Evolutionary conservation across 2,888 invertebrate genomes (phyloP).

Genomic region (Acleris holmiana): DNA sequence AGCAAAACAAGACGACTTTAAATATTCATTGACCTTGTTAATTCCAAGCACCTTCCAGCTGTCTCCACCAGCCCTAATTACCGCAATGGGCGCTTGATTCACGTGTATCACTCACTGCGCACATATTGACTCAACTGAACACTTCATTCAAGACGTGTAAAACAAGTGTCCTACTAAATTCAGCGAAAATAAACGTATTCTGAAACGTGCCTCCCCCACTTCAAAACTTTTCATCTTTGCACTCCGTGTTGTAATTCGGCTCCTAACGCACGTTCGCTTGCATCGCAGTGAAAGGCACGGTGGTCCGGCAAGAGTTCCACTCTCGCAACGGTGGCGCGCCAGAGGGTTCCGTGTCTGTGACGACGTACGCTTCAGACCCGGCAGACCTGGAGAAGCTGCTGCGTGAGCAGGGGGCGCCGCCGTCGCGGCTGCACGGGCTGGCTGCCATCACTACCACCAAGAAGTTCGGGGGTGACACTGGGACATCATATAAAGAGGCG

Average conservation of each 20-base stretch:
- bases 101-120: slow-evolving; percentile 40
- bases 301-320: slow-evolving; percentile 87
- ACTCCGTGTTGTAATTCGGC: slow-evolving; percentile 43
- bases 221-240: slow-evolving; percentile 3
- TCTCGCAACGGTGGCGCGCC: slow-evolving; percentile 88
- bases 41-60: background rate
- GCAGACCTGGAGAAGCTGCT: slow-evolving; percentile 78
- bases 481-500: slow-evolving; percentile 63
- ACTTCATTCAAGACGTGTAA: background rate
- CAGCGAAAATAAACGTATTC: slow-evolving; percentile 1
- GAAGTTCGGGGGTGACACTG: slow-evolving; percentile 75
- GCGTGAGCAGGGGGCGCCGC: slow-evolving; percentile 64
- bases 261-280: slow-evolving; percentile 36
- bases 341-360: slow-evolving; percentile 87
- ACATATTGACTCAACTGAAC: slow-evolving; percentile 38
- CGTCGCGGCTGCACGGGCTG: slow-evolving; percentile 73
- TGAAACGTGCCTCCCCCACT: slow-evolving; percentile 10
- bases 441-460: slow-evolving; percentile 79
- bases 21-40: slow-evolving; percentile 14
- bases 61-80: slow-evolving; percentile 27
- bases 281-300: slow-evolving; percentile 88
- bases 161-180: background rate
- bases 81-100: slow-evolving; percentile 39
- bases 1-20: background rate
- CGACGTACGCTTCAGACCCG: slow-evolving; percentile 88